phyloP scores from a whole-genome alignment of 2,888 invertebrate genomes.

The Galeruca laticollis region DNA sequence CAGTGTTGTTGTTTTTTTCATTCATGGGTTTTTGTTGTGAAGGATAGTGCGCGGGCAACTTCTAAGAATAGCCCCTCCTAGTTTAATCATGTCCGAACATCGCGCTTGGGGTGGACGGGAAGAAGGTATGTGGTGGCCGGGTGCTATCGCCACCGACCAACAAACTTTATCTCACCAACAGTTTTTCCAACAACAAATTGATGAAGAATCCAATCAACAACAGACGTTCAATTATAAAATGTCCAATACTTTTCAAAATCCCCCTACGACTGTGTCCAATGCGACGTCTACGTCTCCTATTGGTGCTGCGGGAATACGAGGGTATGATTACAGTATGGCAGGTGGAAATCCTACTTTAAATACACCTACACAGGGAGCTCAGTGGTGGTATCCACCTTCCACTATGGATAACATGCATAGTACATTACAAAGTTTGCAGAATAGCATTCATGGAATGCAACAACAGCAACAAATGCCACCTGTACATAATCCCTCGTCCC shows the following conservation, averaged over 20 bases:
- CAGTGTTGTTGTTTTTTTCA: slow-evolving; percentile 34
- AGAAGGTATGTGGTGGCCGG: slow-evolving; percentile 74
- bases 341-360: slow-evolving; percentile 59
- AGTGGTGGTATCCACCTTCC: slow-evolving; percentile 82
- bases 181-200: slow-evolving; percentile 64
- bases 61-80: slow-evolving; percentile 40
- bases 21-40: slow-evolving; percentile 47
- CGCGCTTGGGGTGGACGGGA: slow-evolving; percentile 76
- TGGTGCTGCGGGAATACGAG: slow-evolving; percentile 67
- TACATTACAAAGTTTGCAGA: slow-evolving; percentile 68
- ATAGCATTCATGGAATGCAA: slow-evolving; percentile 55
- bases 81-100: slow-evolving; percentile 72
- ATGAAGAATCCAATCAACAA: slow-evolving; percentile 71
- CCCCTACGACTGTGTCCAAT: slow-evolving; percentile 76
- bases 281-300: slow-evolving; percentile 73
- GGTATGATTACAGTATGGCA: slow-evolving; percentile 78
- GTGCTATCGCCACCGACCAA: slow-evolving; percentile 68
- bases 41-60: slow-evolving; percentile 50
- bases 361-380: slow-evolving; percentile 69
- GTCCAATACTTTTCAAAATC: slow-evolving; percentile 85
- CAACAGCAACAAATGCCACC: slow-evolving; percentile 61
- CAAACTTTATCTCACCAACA: slow-evolving; percentile 57
- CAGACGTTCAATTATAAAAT: slow-evolving; percentile 89
- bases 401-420: slow-evolving; percentile 73
- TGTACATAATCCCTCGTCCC: slow-evolving; percentile 65